phyloP scores from a whole-genome alignment of 2,888 invertebrate genomes.

The Eueremaeus valkanovi region DNA sequence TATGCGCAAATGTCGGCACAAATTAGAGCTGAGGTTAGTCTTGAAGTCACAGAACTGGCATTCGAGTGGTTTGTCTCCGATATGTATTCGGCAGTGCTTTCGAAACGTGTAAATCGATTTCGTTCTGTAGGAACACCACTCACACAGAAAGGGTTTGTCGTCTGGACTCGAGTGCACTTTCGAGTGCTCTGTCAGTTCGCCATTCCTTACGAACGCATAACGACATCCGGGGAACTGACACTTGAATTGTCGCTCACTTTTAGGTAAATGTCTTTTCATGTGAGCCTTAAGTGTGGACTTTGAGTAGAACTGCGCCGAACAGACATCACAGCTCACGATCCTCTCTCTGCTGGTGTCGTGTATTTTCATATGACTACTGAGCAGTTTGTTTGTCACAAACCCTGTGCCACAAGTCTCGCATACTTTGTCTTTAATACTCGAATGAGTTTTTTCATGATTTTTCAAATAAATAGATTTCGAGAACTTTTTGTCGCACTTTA shows the following conservation, averaged over 20 bases:
- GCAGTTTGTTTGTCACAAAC: conserved; percentile 37
- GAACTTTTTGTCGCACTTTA: conserved; percentile 45
- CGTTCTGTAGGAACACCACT: conserved; percentile 16
- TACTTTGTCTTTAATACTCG: conserved; percentile 43
- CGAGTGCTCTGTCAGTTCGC: conserved; percentile 4
- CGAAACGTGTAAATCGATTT: conserved; percentile 13
- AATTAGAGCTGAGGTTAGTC: neutral
- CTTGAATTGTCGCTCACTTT: conserved; percentile 27
- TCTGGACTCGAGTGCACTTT: neutral
- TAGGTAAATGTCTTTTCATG: conserved; percentile 34
- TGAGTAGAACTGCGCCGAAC: conserved; percentile 1
- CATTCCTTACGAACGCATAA: neutral
- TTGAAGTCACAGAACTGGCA: conserved; percentile 5
- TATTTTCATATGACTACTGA: neutral
- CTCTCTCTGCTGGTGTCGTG: neutral
- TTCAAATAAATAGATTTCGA: conserved; percentile 45
- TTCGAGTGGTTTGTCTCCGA: conserved; percentile 1
- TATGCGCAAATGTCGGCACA: conserved; percentile 2
- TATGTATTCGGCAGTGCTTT: conserved; percentile 32
- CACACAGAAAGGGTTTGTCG: neutral
- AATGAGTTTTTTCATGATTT: conserved; percentile 44
- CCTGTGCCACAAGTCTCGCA: conserved; percentile 46
- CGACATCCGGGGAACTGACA: conserved; percentile 7
- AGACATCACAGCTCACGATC: neutral
- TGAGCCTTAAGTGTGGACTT: neutral